A percentile compares a stretch with the other conserved stretches of the same genome.
These are phyloP conservation scores for Suillia variegata DNA, from an alignment of 2,888 invertebrate genomes.

Conservation along the genomic window DNA sequence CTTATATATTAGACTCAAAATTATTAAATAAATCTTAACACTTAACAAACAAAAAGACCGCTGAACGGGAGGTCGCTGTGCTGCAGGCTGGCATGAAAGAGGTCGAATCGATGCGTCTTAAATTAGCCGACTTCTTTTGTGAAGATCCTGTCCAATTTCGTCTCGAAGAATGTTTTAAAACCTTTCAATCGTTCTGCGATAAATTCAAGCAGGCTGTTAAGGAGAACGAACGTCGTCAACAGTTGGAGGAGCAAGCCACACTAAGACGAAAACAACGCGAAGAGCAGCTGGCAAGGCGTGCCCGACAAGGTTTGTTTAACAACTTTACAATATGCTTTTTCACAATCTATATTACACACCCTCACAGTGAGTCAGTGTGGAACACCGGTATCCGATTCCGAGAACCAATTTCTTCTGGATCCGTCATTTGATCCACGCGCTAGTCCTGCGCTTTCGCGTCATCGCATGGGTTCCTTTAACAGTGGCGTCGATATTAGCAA, in stretches of 20 bases:
- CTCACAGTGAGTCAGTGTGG: conserved; percentile 70
- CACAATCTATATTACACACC: neutral
- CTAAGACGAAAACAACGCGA: conserved; percentile 77
- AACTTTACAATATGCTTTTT: too few relatives aligned
- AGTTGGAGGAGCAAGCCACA: conserved; percentile 86
- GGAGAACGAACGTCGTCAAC: conserved; percentile 82
- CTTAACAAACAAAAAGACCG: conserved; percentile 55
- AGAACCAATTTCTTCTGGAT: conserved; percentile 76
- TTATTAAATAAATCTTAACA: too few relatives aligned
- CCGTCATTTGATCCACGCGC: conserved; percentile 77
- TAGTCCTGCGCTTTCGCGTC: conserved; percentile 71
- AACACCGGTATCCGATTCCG: conserved; percentile 75
- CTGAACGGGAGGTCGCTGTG: conserved; percentile 77
- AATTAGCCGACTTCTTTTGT: conserved; percentile 91
- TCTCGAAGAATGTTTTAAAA: conserved; percentile 91
- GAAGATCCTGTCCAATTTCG: conserved; percentile 89
- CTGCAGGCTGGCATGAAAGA: conserved; percentile 81
- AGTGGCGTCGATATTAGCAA: conserved; percentile 56
- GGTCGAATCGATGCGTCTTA: conserved; percentile 78
- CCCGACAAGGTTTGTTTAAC: conserved; percentile 64
- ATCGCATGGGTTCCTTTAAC: conserved; percentile 72
- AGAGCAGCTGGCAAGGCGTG: conserved; percentile 70
- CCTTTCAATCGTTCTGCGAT: conserved; percentile 85
- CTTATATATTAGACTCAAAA: neutral
- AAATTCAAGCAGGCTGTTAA: conserved; percentile 82